Evolutionary conservation across 2,797 vertebrate genomes (phyloP).

Genomic region (Agapornis canus): DNA sequence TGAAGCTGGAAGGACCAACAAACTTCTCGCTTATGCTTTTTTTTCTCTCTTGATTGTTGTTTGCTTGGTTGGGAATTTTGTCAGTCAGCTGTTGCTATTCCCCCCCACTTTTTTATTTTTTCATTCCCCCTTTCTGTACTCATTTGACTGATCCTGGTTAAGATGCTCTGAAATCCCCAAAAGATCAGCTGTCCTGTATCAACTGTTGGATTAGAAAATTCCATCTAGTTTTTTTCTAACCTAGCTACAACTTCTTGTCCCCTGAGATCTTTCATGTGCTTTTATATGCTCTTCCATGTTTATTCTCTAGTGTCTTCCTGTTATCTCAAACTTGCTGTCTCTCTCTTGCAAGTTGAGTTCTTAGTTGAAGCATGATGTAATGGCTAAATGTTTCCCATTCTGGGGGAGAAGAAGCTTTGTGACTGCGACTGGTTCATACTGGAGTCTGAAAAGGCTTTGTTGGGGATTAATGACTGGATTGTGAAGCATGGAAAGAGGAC

Average conservation of each 20-base stretch:
- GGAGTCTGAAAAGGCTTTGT: neutral
- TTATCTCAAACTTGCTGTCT: neutral
- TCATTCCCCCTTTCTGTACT: neutral
- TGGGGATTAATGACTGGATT: neutral
- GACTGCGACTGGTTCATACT: neutral
- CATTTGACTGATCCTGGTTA: neutral
- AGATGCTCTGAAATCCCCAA: neutral
- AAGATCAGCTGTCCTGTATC: neutral
- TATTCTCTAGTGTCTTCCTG: neutral
- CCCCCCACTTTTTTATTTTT: neutral
- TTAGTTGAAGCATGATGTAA: neutral
- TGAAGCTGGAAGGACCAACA: neutral
- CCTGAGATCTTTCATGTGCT: accelerated
- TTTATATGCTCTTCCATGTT: neutral
- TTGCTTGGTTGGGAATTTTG: neutral
- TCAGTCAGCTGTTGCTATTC: neutral
- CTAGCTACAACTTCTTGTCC: no score
- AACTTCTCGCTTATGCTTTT: neutral
- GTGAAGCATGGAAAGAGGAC: neutral
- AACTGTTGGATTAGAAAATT: neutral
- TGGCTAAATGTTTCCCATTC: accelerated
- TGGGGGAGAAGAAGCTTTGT: neutral
- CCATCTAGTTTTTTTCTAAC: neutral
- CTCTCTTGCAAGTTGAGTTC: neutral
- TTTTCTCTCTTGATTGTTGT: neutral